Base-by-base conservation (phyloP, 1,140 invertebrate species). In the Daktulosphaira vitifoliae region DNA sequence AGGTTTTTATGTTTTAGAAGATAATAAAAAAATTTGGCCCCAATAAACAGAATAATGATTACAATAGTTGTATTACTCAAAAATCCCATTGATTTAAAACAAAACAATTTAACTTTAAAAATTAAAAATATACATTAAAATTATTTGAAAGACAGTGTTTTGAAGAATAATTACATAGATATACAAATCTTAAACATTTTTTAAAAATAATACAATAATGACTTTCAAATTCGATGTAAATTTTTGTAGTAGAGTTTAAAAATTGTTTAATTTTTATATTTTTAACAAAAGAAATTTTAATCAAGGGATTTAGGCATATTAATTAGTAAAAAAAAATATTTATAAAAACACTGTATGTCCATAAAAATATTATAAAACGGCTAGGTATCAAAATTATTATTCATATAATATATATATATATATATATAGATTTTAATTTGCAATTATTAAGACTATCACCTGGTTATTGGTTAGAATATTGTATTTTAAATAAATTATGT, bases 11-110 rank as follows among this genome's bases (percentile, higher is more conserved):
- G n/a, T 51, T 50, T 50, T 15, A 44, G 13, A 44, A 44, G 23
- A 56, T 16, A 23, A 20, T 22, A 44, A 62, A 33, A 62, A 29
- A 25, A 62, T 62, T 62, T 62, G 56, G 56, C 56, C 56, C 56
- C 56, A n/a, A 44, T 44, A 16, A n/a, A 4, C 5, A 44, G 5
- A 33, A 33, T 33, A 33, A 33, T 33, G 29, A 33, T 33, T 6
- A 33, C 11, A 33, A 33, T 56, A 25, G 16, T 46, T 48, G 23
- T 2, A 25, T 22, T 46, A 25, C 7, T 20, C 25, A 46, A 44
- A 26, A 59, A 33, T 33, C 11, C 29, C 29, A n/a, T 33, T 11
- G 29, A n/a, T n/a, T n/a, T n/a, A n/a, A n/a, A n/a, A 33, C 29
- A 33, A 33, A 33, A 33, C 5, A 33, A 33, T 33, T 33, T 6